A percentile compares a stretch with the other conserved stretches of the same genome.
phyloP scores from a whole-genome alignment of 2,113 vertebrate genomes.

The Psephotus haematonotus region DNA sequence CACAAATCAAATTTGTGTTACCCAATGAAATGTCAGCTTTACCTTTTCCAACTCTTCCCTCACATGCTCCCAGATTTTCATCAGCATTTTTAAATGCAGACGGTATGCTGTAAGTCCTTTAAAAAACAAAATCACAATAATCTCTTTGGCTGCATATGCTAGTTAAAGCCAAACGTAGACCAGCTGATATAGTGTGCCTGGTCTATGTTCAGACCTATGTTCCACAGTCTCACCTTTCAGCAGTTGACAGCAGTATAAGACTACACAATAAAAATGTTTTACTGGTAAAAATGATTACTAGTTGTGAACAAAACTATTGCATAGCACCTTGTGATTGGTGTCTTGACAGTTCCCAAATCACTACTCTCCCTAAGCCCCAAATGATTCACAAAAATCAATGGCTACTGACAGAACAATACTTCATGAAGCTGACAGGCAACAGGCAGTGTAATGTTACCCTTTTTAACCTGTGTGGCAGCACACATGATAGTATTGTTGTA shows the following conservation, averaged over 20 bases:
- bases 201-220: background rate
- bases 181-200: background rate
- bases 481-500: background rate
- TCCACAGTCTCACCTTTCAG: background rate
- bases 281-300: slow-evolving; percentile 39
- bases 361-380: slow-evolving; percentile 2
- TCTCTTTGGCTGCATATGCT: background rate
- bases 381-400: slow-evolving; percentile 63
- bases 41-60: background rate
- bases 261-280: slow-evolving; percentile 29
- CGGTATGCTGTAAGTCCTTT: background rate
- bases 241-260: background rate
- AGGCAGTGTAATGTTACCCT: background rate
- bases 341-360: slow-evolving; percentile 47
- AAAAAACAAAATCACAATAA: background rate
- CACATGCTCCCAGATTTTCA: background rate
- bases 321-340: slow-evolving; percentile 47
- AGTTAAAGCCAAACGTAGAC: background rate
- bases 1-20: background rate
- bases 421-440: slow-evolving; percentile 11
- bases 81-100: background rate
- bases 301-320: slow-evolving; percentile 29
- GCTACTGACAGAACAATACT: slow-evolving; percentile 12
- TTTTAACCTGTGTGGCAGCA: background rate
- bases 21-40: background rate